A percentile compares a stretch with the other conserved stretches of the same genome.
These are phyloP conservation scores for Platorchestia sp. DNA, from an alignment of 1,140 invertebrate genomes.

Conservation along the genomic window DNA sequence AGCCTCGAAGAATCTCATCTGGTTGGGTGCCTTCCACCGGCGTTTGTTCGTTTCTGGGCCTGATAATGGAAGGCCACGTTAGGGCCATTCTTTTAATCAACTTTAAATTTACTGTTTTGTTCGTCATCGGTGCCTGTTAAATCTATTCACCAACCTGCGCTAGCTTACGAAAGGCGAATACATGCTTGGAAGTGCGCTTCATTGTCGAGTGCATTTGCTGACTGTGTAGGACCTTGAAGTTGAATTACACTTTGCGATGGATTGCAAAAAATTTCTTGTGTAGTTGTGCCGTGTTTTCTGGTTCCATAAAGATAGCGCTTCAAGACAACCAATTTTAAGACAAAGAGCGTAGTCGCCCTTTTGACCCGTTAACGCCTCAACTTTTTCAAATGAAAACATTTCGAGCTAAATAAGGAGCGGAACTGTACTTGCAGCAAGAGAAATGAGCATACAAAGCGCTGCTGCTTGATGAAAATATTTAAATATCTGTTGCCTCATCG, in stretches of 20 bases:
- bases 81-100: not conserved
- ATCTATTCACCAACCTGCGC: not conserved
- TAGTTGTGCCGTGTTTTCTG: not conserved
- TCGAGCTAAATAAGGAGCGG: not conserved
- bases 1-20: not conserved
- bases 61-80: not conserved
- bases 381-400: not conserved
- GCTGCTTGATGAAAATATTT: not conserved
- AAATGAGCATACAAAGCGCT: not conserved
- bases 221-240: not conserved
- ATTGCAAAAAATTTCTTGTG: not conserved
- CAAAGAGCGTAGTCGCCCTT: not conserved
- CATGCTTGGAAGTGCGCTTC: not conserved
- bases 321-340: not conserved
- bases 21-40: no score
- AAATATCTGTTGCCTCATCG: not conserved
- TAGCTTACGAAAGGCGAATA: not conserved
- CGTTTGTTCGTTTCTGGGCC: not conserved
- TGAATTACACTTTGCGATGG: not conserved
- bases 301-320: not conserved
- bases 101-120: not conserved
- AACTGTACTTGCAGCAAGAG: not conserved
- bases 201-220: not conserved
- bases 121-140: not conserved
- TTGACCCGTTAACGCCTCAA: not conserved